Base-by-base conservation (phyloP, 2,888 invertebrate genomes). In the Torymus auratus region DNA sequence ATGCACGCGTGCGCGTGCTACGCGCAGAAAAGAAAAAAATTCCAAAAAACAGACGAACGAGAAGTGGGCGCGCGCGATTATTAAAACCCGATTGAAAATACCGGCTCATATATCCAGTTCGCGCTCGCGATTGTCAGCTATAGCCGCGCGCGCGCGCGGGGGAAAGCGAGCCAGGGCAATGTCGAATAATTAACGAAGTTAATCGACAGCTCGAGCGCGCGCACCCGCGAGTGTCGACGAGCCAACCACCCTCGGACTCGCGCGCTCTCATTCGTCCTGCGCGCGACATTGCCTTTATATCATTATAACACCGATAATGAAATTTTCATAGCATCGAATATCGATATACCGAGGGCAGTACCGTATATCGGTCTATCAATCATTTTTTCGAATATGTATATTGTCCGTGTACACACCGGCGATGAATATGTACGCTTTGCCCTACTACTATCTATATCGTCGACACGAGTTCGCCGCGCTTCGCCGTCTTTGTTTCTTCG, bases 101-200 rank as follows among this genome's bases (percentile, higher is more conserved):
- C 77, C 80, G 71, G 78, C 28, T 60, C 73, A 55, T 52, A 68
- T 69, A 83, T 80, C 56, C 61, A 64, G 78, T 76, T 82, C 64
- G 61, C 68, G 52, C 64, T 56, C 61, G 28, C 58, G 56, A 79
- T 78, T 80, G 83, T 74, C 79, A 65, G 64, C 55, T 61, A 65
- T 61, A 65, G 12, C 1, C 55, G 67, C 12, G 61, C n/a, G 52
- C 12, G 56, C n/a, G 23, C 41, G 69, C 12, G 77, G 64, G 55
- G 12, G 71, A 80, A 78, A 69, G 82, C 84, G 84, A 83, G 84
- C 41, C 41, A 41, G 41, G 41, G 41, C 86, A 86, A 86, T 84
- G 86, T 85, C 85, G 86, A 87, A 88, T 89, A 87, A 88, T 87
- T 88, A 88, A 89, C 87, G 86, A 88, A 87, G 86, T 89, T 88